Conservation (phyloP, 2,888 invertebrate genomes). For the Cacoxenus indagator region DNA sequence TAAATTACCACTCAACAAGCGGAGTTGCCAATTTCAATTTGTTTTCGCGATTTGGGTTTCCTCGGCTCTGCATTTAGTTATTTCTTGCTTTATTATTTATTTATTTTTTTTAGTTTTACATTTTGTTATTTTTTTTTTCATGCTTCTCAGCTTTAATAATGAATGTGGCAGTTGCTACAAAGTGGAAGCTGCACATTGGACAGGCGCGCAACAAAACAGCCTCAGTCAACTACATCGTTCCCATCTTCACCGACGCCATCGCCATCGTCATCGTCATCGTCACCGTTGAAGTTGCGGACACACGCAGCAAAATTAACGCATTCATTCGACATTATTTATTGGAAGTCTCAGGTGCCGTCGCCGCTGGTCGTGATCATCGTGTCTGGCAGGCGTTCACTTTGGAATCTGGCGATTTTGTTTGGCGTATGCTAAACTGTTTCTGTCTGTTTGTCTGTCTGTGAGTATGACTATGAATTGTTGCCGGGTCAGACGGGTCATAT, state of each 20-base stretch:
- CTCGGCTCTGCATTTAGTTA: too few relatives aligned
- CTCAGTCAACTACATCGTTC: too few relatives aligned
- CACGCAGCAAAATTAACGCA: slow-evolving; percentile 3
- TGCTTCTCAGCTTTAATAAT: slow-evolving; percentile 10
- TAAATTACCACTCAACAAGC: slow-evolving; percentile 67
- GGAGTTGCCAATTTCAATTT: slow-evolving; percentile 65
- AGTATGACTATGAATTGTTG: neutral
- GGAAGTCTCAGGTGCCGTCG: slow-evolving; percentile 55
- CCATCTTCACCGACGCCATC: too few relatives aligned
- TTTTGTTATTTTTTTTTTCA: neutral
- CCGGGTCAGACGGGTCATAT: neutral
- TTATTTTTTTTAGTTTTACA: neutral
- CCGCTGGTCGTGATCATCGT: slow-evolving; percentile 6
- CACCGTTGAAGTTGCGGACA: neutral
- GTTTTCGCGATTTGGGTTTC: slow-evolving; percentile 47
- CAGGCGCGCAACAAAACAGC: slow-evolving; percentile 12
- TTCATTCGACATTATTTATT: slow-evolving; percentile 51
- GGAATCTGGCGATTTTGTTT: neutral
- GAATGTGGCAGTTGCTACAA: slow-evolving; percentile 12
- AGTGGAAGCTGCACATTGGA: slow-evolving; percentile 12
- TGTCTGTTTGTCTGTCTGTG: neutral
- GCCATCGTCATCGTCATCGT: too few relatives aligned
- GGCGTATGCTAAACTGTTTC: neutral
- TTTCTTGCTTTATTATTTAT: neutral
- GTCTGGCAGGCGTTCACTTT: neutral